Evolutionary conservation across 2,888 invertebrate species (phyloP), one percentile per base, ranked within the genome.

Genomic region (Panorpa germanica): DNA sequence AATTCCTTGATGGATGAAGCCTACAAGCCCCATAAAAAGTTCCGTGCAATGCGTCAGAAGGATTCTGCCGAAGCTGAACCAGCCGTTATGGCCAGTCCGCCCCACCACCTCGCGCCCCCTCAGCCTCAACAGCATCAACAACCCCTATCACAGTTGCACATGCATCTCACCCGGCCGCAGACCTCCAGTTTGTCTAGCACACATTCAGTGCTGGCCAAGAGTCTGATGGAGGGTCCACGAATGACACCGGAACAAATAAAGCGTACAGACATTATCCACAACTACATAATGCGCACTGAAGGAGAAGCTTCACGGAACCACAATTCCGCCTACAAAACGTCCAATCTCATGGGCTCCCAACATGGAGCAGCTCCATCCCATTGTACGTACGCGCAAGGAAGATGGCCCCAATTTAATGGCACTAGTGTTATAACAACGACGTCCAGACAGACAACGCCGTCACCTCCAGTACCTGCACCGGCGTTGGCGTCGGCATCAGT

Each of bases 11-110:
- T 90, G 86, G 86, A 88, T 51, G 88, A 86, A 55, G 86, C 86
- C 10, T 90, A 90, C 60, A 85, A 88, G 51, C 88, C 88, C 36
- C 90, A 90, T 63, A 90, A 90, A 57, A 90, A 90, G 54, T 90
- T 90, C 66, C 72, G 90, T 25, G 83, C 83, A 3, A 59, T 83
- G 48, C 62, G 82, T 15, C 63, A 65, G 36, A 78, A 81, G 42
- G 82, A 83, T 47, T 70, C 72, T 3, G 77, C 76, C 24, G 82
- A 82, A 45, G 78, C 80, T 3, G 72, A 73, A 43, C 67, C 70
- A 0, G 76, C 74, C 34, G 54, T 63, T 38, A 55, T 57, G 31
- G 51, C 55, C 35, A 29, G 22, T 31, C 33, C 10, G 33, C 19
- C n/a, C 20, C 40, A 34, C 13, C 42, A 34, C 35, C 45, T 26